These are phyloP conservation scores for Melanitta fusca DNA, from an alignment of 2,797 vertebrate genomes.

Conservation along the genomic window DNA sequence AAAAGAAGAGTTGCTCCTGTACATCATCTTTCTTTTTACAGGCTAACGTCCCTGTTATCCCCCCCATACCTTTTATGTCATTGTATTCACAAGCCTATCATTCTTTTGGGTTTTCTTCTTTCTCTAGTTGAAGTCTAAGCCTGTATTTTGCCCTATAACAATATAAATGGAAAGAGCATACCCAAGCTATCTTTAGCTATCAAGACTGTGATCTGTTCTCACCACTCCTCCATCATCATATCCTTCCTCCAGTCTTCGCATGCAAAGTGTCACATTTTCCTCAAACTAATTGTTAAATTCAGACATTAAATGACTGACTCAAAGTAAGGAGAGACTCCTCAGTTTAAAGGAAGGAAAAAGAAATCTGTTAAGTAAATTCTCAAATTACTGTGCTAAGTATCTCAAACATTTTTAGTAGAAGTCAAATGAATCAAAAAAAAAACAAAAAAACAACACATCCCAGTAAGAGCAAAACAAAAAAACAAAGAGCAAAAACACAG, in stretches of 20 bases:
- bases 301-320: background rate
- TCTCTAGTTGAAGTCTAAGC: background rate
- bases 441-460: background rate
- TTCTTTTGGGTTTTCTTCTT: background rate
- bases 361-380: background rate
- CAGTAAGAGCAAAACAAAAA: background rate
- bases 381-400: background rate
- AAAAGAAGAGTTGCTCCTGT: background rate
- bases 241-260: conserved; percentile 25
- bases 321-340: background rate
- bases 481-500: background rate
- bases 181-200: conserved; percentile 18
- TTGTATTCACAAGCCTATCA: background rate
- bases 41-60: background rate
- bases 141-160: background rate
- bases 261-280: background rate
- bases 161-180: background rate
- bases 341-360: background rate
- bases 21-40: background rate
- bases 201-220: conserved; percentile 20
- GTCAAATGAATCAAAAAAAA: background rate
- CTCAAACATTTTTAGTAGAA: background rate
- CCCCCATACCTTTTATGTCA: background rate
- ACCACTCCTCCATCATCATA: conserved; percentile 32
- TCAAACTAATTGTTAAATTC: conserved; percentile 13